phyloP scores from a whole-genome alignment of 1,140 invertebrate genomes.

The Pseudomyrmex gracilis region DNA sequence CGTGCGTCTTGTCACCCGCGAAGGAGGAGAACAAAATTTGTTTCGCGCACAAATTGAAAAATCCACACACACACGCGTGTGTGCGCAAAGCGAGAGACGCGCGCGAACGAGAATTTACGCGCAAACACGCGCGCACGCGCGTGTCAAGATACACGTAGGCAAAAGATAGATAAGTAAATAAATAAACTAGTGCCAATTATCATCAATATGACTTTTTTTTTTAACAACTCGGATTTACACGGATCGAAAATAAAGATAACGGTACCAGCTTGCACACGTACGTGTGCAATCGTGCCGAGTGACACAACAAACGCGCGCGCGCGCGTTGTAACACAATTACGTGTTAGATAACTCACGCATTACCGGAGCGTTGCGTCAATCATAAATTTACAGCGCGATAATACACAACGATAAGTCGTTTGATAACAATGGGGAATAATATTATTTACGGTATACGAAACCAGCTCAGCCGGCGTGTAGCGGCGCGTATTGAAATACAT shows the following conservation, averaged over 20 bases:
- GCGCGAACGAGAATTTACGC: neutral
- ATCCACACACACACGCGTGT: neutral
- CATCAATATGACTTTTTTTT: neutral
- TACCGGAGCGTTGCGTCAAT: constrained; percentile 50
- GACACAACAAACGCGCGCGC: too few species aligned
- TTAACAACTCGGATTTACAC: too few species aligned
- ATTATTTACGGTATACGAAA: neutral
- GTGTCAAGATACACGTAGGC: neutral
- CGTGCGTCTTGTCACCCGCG: neutral
- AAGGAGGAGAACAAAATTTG: constrained; percentile 1
- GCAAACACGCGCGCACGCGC: neutral
- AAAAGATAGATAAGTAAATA: neutral
- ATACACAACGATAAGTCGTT: constrained; percentile 14
- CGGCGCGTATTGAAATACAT: constrained; percentile 67
- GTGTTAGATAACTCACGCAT: constrained; percentile 37
- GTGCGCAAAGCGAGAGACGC: neutral
- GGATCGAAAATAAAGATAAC: neutral
- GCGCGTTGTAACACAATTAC: constrained; percentile 2
- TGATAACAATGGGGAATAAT: neutral
- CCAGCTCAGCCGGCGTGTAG: constrained; percentile 20
- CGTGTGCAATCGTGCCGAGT: neutral
- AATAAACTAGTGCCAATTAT: constrained; percentile 1
- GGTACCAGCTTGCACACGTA: neutral
- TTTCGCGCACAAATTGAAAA: constrained; percentile 8
- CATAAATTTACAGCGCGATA: neutral